Evolutionary conservation across 1,140 invertebrate genomes (phyloP).

Genomic region (Pantala flavescens): DNA sequence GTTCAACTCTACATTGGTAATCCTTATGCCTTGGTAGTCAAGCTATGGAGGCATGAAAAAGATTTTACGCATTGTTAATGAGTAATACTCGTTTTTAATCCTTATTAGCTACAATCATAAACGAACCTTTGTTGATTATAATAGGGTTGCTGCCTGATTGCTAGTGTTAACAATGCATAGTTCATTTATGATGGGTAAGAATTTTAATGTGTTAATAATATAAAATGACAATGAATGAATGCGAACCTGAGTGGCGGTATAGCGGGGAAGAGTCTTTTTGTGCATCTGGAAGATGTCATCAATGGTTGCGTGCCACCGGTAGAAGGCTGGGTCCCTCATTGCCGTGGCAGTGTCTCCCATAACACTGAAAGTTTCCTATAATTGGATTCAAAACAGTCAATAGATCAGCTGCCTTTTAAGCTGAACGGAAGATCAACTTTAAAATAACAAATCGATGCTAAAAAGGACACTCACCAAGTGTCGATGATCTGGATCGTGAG

Average conservation of each 20-base stretch:
- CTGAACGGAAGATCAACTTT: too few relatives aligned
- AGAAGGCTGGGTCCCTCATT: constrained; percentile 48
- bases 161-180: too few relatives aligned
- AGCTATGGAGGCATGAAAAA: constrained; percentile 21
- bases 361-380: constrained; percentile 49
- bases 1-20: constrained; percentile 23
- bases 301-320: constrained; percentile 33
- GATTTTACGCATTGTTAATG: too few relatives aligned
- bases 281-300: constrained; percentile 36
- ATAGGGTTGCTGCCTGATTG: too few relatives aligned
- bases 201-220: neutral
- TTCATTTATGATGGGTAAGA: too few relatives aligned
- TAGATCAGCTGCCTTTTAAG: too few relatives aligned
- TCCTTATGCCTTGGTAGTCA: constrained; percentile 26
- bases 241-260: constrained; percentile 34
- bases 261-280: constrained; percentile 32
- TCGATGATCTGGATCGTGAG: constrained; percentile 61
- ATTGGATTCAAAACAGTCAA: neutral
- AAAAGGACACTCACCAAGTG: constrained; percentile 31
- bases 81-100: too few relatives aligned
- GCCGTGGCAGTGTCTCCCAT: constrained; percentile 63
- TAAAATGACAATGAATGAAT: neutral
- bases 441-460: too few relatives aligned
- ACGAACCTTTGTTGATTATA: too few relatives aligned
- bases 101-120: too few relatives aligned